These are phyloP conservation scores for Polydrusus cervinus DNA, from an alignment of 2,888 invertebrate genomes.

Conservation along the genomic window DNA sequence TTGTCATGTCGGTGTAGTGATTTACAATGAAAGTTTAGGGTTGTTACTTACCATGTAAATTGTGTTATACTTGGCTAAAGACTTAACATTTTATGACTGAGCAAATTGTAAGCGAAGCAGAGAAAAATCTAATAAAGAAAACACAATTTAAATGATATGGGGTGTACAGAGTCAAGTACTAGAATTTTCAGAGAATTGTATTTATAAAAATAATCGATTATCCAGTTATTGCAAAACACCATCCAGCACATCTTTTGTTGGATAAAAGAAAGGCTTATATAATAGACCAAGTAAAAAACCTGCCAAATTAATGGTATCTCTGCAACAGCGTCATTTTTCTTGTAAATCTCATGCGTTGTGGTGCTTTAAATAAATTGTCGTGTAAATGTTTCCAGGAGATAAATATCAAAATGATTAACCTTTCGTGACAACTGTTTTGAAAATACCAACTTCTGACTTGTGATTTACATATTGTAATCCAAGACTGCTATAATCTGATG, in stretches of 20 bases:
- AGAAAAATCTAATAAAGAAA: too few relatives aligned
- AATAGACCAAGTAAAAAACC: not conserved
- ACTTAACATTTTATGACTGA: too few relatives aligned
- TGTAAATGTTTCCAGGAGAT: slow-evolving; percentile 14
- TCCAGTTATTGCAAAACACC: too few relatives aligned
- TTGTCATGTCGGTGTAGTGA: too few relatives aligned
- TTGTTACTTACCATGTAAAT: too few relatives aligned
- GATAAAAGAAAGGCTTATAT: not conserved
- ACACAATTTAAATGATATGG: too few relatives aligned
- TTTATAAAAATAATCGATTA: too few relatives aligned
- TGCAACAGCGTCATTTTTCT: slow-evolving; percentile 3
- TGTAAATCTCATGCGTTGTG: slow-evolving; percentile 1
- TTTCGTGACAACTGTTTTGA: slow-evolving; percentile 16
- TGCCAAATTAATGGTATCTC: slow-evolving; percentile 17
- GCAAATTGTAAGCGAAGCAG: too few relatives aligned
- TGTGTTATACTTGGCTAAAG: too few relatives aligned
- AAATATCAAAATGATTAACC: slow-evolving; percentile 8
- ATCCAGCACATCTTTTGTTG: not conserved
- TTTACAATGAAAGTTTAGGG: too few relatives aligned
- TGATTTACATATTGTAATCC: slow-evolving; percentile 21
- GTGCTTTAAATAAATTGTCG: slow-evolving; percentile 12
- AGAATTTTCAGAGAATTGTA: too few relatives aligned
- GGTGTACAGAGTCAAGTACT: too few relatives aligned
- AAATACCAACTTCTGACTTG: slow-evolving; percentile 16
- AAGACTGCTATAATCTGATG: slow-evolving; percentile 1